A percentile compares a stretch with the other conserved stretches of the same genome.
These are phyloP conservation scores for Antedon mediterranea DNA, from an alignment of 53 echinoderm and acorn worm genomes.

Conservation along the genomic window DNA sequence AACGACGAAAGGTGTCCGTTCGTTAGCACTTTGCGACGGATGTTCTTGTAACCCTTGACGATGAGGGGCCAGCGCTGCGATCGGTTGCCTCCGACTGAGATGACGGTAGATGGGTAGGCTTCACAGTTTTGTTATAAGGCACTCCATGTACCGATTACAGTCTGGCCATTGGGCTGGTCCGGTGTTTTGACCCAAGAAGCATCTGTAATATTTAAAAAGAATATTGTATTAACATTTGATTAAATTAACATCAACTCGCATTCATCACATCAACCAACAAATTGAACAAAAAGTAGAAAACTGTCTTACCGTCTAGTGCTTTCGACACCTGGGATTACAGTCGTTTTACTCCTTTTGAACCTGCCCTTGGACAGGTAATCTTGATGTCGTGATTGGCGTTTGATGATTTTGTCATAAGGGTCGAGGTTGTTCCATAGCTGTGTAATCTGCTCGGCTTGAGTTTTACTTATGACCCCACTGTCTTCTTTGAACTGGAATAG, in stretches of 20 bases:
- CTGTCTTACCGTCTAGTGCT: slow-evolving; percentile 3
- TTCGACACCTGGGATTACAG: slow-evolving; percentile 7
- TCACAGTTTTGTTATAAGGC: slow-evolving; percentile 17
- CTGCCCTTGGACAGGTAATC: too few relatives aligned
- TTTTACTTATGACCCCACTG: slow-evolving; percentile 1
- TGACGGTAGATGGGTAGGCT: slow-evolving; percentile 1
- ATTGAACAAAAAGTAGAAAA: background rate
- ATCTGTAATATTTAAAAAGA: slow-evolving; percentile 2
- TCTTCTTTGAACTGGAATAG: slow-evolving; percentile 9
- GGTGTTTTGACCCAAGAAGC: slow-evolving; percentile 11
- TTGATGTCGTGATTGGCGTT: too few relatives aligned
- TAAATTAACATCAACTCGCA: background rate
- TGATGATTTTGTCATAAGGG: too few relatives aligned
- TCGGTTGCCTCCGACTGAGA: background rate
- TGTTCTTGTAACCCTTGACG: slow-evolving; percentile 15
- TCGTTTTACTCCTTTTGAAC: background rate
- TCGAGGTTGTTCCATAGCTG: background rate
- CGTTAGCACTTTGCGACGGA: slow-evolving; percentile 3
- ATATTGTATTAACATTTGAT: background rate
- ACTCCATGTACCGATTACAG: slow-evolving; percentile 28
- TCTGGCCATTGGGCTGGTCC: slow-evolving; percentile 28
- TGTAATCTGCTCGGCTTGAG: slow-evolving; percentile 2
- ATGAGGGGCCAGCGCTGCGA: slow-evolving; percentile 12
- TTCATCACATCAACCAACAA: background rate
- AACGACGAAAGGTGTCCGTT: slow-evolving; percentile 2